A percentile compares a stretch with the other conserved stretches of the same genome.
phyloP scores from a whole-genome alignment of 2,113 vertebrate genomes.

The Sakesphorus luctuosus region DNA sequence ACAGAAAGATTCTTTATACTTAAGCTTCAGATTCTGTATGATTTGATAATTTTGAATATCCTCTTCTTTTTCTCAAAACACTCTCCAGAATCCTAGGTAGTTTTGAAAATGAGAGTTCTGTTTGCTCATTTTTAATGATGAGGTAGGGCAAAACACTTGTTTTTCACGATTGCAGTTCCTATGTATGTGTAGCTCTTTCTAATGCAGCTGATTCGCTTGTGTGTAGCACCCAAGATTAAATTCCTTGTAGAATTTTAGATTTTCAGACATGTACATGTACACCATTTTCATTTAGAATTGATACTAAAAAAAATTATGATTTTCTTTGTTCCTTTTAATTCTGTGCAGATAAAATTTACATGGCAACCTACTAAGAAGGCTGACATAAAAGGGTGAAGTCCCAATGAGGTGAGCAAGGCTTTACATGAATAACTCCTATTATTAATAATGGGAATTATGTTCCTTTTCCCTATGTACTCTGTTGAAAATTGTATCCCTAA shows the following conservation, averaged over 20 bases:
- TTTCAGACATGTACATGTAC: neutral
- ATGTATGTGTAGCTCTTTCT: neutral
- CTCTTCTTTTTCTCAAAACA: neutral
- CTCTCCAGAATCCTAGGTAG: neutral
- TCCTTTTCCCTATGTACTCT: neutral
- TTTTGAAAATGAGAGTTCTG: neutral
- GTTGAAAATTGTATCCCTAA: constrained; percentile 47
- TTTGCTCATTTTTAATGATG: neutral
- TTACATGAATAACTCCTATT: neutral
- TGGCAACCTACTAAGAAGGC: neutral
- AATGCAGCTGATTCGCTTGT: neutral
- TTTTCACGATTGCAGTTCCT: neutral
- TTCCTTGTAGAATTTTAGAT: neutral
- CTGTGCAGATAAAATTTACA: neutral
- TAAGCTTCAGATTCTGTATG: neutral
- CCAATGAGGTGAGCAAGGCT: constrained; percentile 9
- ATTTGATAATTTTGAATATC: neutral
- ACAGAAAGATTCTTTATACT: neutral
- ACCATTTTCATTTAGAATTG: neutral
- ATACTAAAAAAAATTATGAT: neutral
- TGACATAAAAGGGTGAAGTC: neutral
- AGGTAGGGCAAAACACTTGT: neutral
- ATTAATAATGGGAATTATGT: constrained; percentile 17
- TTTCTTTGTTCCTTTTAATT: constrained; percentile 6
- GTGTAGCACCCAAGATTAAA: neutral